Evolutionary conservation across 2,113 vertebrate species (phyloP), one percentile per base, ranked within the genome.

Genomic region (Melanerpes aurifrons): DNA sequence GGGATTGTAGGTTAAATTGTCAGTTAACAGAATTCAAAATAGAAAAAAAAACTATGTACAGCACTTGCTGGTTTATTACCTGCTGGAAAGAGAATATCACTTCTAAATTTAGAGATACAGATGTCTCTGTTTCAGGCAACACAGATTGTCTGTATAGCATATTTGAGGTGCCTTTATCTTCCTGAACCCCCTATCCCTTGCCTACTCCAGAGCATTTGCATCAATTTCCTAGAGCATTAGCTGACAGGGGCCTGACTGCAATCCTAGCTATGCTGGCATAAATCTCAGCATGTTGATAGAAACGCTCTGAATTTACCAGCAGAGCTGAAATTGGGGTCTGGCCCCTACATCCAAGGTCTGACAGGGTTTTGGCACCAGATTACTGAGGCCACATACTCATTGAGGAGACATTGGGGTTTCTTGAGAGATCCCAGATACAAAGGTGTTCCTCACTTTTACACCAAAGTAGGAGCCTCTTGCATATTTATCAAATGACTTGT

Each of bases 1-100:
- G 96, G 93, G 97, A 97, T 98, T 98, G 98, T 98, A 97, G 97
- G 97, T 97, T 98, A 98, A 98, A 98, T 98, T 98, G 97, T 97
- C 97, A 97, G 97, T 97, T 98, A 98, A 98, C 97, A 97, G 97
- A 97, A 97, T 96, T 96, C 96, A 97, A 97, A 98, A 97, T 96
- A 97, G 97, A 97, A 97, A 96, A 97, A 50, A 50, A 8, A 97
- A 96, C 97, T 94, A 92, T 91, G 94, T 89, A 96, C 81, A 43
- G 92, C 68, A 24, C 92, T 92, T 29, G 48, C 94, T 89, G 92
- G 85, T 94, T 96, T 95, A 97, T 97, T 97, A 92, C 93, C 91
- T 37, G 45, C 95, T 95, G 88, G 86, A 95, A 92, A 88, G 82
- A 92, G 54, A 95, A 89, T 86, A 96, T 92, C 6, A 19, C 80